A percentile compares a stretch with the other conserved stretches of the same genome.
These are phyloP conservation scores for Lepidiolamprologus cunningtoni DNA, from an alignment of 2,113 vertebrate genomes.

Conservation along the genomic window DNA sequence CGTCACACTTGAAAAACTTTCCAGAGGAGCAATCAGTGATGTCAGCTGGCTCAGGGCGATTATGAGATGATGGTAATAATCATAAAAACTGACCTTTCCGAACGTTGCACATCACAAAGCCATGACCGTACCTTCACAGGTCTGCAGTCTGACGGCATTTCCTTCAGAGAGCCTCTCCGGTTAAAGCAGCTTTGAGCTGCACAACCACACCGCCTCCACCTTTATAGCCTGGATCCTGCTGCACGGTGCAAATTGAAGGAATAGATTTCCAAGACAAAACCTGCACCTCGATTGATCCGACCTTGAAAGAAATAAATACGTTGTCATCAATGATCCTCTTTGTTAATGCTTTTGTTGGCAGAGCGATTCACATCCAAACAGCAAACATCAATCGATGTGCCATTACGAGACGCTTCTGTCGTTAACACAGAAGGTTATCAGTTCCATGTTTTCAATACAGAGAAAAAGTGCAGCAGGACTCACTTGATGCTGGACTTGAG, in stretches of 20 bases:
- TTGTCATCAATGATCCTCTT: slow-evolving; percentile 29
- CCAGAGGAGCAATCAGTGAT: not conserved
- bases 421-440: slow-evolving; percentile 25
- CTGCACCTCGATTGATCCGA: slow-evolving; percentile 35
- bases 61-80: not conserved
- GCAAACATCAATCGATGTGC: slow-evolving; percentile 22
- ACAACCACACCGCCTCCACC: not conserved
- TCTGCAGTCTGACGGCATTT: not conserved
- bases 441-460: slow-evolving; percentile 2
- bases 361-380: slow-evolving; percentile 22
- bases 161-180: not conserved
- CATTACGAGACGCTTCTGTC: slow-evolving; percentile 16
- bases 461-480: not conserved
- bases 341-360: slow-evolving; percentile 32
- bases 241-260: not conserved
- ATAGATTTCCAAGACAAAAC: slow-evolving; percentile 55
- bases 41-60: not conserved
- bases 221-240: slow-evolving; percentile 41
- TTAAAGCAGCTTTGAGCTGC: not conserved
- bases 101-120: not conserved
- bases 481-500: not conserved
- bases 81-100: not conserved
- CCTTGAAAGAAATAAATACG: slow-evolving; percentile 46
- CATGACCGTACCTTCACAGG: not conserved
- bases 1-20: not conserved